Conservation (phyloP, 2,797 vertebrate species). For the Crenichthys baileyi region DNA sequence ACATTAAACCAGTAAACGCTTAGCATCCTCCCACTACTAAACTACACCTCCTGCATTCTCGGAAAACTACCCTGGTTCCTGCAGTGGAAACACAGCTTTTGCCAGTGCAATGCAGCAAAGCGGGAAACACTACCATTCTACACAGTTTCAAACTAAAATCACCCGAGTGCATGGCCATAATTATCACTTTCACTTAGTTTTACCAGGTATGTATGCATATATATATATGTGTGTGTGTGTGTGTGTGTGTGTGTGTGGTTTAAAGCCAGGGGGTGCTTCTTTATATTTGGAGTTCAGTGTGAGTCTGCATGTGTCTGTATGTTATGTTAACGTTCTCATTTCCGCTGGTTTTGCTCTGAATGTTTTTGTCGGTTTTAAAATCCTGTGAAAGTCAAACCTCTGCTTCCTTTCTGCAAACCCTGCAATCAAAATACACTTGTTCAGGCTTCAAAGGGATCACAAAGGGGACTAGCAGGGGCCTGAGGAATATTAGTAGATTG, state of each 20-base stretch:
- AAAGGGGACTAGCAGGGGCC: conserved; percentile 20
- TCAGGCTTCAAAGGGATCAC: conserved; percentile 71
- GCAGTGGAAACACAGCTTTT: background rate
- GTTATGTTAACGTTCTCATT: conserved; percentile 52
- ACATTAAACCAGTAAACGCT: background rate
- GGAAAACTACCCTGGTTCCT: background rate
- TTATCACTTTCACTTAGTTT: background rate
- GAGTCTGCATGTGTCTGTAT: conserved; percentile 4
- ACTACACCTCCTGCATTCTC: no score
- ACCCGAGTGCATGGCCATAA: background rate
- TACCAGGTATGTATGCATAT: no score
- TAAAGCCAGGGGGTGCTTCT: background rate
- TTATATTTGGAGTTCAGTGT: background rate
- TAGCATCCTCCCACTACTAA: background rate
- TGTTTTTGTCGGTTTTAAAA: conserved; percentile 62
- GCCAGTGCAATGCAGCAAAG: background rate
- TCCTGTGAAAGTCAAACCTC: conserved; percentile 63
- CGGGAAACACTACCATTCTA: background rate
- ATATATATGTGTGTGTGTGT: no score
- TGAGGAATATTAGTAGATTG: conserved; percentile 21
- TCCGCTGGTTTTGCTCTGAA: conserved; percentile 43
- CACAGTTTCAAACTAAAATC: background rate
- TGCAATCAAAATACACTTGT: conserved; percentile 77
- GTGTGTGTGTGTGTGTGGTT: background rate
- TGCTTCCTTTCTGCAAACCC: conserved; percentile 61